These are phyloP conservation scores for Phthorimaea operculella DNA, from an alignment of 1,140 invertebrate genomes.

Conservation along the genomic window DNA sequence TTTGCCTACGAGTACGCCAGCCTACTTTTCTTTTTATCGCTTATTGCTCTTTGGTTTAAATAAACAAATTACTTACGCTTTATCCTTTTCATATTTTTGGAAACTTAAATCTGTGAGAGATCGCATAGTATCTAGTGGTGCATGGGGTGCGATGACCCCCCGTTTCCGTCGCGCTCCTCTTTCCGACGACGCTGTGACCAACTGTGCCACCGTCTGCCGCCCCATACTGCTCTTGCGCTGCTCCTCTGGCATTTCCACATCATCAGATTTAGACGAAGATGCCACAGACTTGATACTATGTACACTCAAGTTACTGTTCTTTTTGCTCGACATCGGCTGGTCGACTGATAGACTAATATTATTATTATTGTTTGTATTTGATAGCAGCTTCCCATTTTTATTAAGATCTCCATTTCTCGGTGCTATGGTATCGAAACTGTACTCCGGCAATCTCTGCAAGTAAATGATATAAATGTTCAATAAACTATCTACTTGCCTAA, in stretches of 20 bases:
- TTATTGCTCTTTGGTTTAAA: no score
- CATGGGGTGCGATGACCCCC: conserved; percentile 48
- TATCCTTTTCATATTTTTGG: conserved; percentile 58
- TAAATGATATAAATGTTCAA: not conserved
- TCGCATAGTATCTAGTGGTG: conserved; percentile 31
- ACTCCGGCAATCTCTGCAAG: not conserved
- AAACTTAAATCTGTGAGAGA: conserved; percentile 45
- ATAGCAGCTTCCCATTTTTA: not conserved
- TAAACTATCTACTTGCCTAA: no score
- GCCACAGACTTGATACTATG: conserved; percentile 40
- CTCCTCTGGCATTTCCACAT: conserved; percentile 21
- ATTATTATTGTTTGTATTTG: conserved; percentile 11
- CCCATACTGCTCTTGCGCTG: conserved; percentile 38
- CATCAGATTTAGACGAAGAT: conserved; percentile 25
- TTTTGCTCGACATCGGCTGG: conserved; percentile 34
- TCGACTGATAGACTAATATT: conserved; percentile 24
- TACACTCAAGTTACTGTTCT: conserved; percentile 46
- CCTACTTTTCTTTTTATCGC: no score
- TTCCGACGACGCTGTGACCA: conserved; percentile 38
- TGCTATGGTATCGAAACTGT: not conserved
- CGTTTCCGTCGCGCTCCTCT: conserved; percentile 35
- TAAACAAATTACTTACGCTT: conserved; percentile 34
- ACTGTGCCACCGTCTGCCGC: conserved; percentile 44
- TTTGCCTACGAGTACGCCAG: no score
- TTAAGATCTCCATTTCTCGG: not conserved